A percentile compares a stretch with the other conserved stretches of the same genome.
Conservation (phyloP, 1,140 invertebrate genomes). For the Lysiphlebus fabarum region DNA sequence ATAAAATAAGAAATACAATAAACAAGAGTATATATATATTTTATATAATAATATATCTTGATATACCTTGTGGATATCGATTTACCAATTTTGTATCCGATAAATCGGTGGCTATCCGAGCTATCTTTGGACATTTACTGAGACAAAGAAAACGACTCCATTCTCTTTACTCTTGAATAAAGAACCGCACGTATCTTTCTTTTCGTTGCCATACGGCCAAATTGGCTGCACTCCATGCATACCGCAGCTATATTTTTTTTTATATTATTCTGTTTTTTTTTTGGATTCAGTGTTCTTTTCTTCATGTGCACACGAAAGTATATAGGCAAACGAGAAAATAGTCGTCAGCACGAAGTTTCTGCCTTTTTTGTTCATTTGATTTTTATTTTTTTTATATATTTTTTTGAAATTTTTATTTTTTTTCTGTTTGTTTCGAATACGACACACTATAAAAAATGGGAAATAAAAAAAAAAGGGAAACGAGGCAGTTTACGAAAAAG, state of each 20-base stretch:
- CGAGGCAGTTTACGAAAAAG: constrained; percentile 24
- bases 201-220: constrained; percentile 2
- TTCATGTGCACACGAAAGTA: constrained; percentile 7
- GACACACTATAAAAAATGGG: no score
- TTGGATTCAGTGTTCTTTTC: background rate
- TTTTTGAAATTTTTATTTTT: background rate
- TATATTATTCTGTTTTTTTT: background rate
- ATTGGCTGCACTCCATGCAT: background rate
- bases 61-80: background rate
- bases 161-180: constrained; percentile 13
- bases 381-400: background rate
- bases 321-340: constrained; percentile 5
- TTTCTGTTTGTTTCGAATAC: no score
- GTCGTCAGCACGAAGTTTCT: constrained; percentile 4
- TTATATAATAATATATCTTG: no score
- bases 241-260: constrained; percentile 2
- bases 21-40: background rate
- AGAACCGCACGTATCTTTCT: constrained; percentile 18
- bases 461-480: constrained; percentile 3
- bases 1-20: no score
- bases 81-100: constrained; percentile 3
- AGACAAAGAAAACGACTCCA: constrained; percentile 18
- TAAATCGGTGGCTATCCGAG: no score
- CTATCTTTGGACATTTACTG: background rate
- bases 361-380: constrained; percentile 15